Evolutionary conservation across 1,140 invertebrate genomes (phyloP).

Genomic region (Cydia pomonella): DNA sequence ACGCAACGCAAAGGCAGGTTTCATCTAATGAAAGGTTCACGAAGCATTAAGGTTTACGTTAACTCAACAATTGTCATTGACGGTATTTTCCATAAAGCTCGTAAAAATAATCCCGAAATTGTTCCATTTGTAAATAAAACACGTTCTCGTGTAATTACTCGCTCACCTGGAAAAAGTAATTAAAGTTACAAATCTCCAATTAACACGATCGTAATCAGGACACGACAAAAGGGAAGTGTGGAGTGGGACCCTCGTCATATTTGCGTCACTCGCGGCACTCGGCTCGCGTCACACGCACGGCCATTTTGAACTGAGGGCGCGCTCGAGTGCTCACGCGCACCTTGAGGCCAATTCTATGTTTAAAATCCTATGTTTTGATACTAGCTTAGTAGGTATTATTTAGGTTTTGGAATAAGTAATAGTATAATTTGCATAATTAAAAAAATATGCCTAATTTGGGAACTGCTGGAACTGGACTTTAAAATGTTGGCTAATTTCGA

Average conservation of each 20-base stretch:
- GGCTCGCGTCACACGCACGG: not conserved
- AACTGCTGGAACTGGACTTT: too few species aligned
- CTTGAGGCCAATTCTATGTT: too few species aligned
- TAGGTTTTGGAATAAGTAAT: too few species aligned
- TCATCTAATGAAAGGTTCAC: too few species aligned
- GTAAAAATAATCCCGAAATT: not conserved
- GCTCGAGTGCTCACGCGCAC: too few species aligned
- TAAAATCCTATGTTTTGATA: too few species aligned
- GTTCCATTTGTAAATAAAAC: not conserved
- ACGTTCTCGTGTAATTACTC: not conserved
- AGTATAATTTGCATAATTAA: too few species aligned
- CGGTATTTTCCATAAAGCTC: not conserved
- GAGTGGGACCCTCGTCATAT: constrained; percentile 14
- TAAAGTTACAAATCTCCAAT: constrained; percentile 31
- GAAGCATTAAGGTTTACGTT: not conserved
- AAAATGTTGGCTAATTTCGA: too few species aligned
- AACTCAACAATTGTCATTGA: not conserved
- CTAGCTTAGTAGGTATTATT: too few species aligned
- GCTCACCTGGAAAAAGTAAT: constrained; percentile 14
- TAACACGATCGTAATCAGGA: constrained; percentile 18
- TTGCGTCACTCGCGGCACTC: constrained; percentile 3
- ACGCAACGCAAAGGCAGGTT: too few species aligned
- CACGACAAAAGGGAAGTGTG: not conserved
- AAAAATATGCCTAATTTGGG: too few species aligned
- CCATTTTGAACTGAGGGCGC: too few species aligned